Percentiles rank a stretch among this genome's conserved stretches.
Evolutionary conservation across 2,888 invertebrate species (phyloP).

Genomic region (Augiades crinisus): DNA sequence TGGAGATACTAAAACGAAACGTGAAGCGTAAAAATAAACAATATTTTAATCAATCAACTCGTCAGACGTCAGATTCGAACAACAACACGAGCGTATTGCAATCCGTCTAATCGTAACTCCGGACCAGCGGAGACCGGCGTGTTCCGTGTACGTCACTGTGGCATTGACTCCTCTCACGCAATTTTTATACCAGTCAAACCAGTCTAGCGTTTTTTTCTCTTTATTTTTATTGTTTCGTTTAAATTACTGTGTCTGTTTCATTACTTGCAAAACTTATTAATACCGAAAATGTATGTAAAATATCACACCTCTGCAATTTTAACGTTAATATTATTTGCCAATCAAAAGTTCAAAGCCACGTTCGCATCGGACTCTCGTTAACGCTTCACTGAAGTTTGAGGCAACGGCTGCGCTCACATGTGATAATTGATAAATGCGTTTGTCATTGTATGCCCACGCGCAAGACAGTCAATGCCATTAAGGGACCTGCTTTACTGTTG

Average conservation of each 20-base stretch:
- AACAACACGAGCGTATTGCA: constrained; percentile 15
- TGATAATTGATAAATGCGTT: constrained; percentile 23
- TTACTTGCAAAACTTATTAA: too few relatives aligned
- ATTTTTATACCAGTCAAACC: too few relatives aligned
- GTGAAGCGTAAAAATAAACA: too few relatives aligned
- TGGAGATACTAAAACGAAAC: too few relatives aligned
- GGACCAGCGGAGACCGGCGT: constrained; percentile 9
- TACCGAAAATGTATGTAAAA: too few relatives aligned
- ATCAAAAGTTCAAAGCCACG: constrained; percentile 13
- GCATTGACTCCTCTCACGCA: constrained; percentile 12
- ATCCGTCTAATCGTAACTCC: constrained; percentile 20
- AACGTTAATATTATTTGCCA: neutral
- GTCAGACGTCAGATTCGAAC: neutral
- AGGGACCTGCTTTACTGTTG: neutral
- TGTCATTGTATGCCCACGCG: constrained; percentile 2
- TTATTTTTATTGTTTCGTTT: too few relatives aligned
- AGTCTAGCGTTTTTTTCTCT: neutral
- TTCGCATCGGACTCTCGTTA: constrained; percentile 8
- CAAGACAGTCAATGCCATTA: constrained; percentile 9
- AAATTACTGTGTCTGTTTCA: too few relatives aligned
- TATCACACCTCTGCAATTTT: too few relatives aligned
- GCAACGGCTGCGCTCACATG: constrained; percentile 6
- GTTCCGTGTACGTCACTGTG: constrained; percentile 15
- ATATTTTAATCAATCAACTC: neutral
- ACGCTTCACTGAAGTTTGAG: constrained; percentile 13